Base-by-base conservation (phyloP, 2,797 vertebrate genomes). In the Hirundo rustica region DNA sequence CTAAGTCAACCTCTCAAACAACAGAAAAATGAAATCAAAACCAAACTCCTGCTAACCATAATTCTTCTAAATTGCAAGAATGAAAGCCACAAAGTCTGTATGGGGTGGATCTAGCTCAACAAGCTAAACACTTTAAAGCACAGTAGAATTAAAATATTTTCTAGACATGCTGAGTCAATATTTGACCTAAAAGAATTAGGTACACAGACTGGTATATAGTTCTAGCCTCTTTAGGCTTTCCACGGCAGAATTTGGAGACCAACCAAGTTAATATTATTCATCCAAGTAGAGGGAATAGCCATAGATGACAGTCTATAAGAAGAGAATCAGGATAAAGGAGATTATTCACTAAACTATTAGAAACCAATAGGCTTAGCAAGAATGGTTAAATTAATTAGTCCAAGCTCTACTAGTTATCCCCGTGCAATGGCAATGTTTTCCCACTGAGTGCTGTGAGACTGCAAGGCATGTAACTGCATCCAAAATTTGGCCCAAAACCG, bases 361-460 rank as follows among this genome's bases (percentile, higher is more conserved):
- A 73, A 82, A 91, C 57, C 10, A 76, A 58, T 8, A 29, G 3
- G 29, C 27, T 89, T 80, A 87, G n/a, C 45, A 67, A 80, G 76
- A 92, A 74, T 0, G 7, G 77, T 67, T 88, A 95, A 65, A 71
- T 58, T 21, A 73, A 72, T 72, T 47, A 57, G 84, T 88, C 70
- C 92, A 95, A 93, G 92, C 57, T 91, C 91, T 96, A 96, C 89
- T 96, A 95, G 92, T 97, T 95, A 96, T 93, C 91, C 92, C 92
- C 4, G 8, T 96, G 95, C 95, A 97, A 96, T 93, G 90, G 79
- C 66, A 96, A 73, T 76, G 88, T 66, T 93, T 94, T 77, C 86
- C 74, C 88, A 92, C 48, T 8, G n/a, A 96, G 67, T 26, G 42
- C 72, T 92, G 85, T 64, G 80, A 84, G 53, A 71, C 67, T 76